Percentiles rank a stretch among this genome's conserved stretches.
These are phyloP conservation scores for Anadara kagoshimensis DNA, from an alignment of 1,140 invertebrate genomes.

Conservation along the genomic window DNA sequence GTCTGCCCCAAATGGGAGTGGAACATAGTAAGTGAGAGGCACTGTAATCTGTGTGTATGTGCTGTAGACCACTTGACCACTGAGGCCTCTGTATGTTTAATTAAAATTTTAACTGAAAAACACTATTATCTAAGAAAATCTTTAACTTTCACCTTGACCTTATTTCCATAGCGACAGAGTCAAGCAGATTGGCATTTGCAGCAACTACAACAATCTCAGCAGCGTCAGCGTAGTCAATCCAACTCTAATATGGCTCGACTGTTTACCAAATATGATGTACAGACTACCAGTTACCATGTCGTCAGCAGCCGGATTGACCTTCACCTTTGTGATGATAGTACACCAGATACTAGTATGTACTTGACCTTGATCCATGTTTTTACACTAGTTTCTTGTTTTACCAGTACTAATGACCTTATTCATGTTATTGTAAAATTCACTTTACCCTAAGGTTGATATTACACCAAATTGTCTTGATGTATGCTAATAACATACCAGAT, in stretches of 20 bases:
- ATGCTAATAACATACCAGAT: too few species aligned
- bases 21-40: too few species aligned
- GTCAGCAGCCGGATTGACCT: constrained; percentile 94
- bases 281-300: constrained; percentile 98
- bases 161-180: constrained; percentile 53
- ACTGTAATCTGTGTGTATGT: too few species aligned
- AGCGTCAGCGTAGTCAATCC: constrained; percentile 43
- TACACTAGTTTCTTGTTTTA: not conserved
- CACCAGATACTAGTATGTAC: constrained; percentile 30
- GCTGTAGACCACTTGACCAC: not conserved
- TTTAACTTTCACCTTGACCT: not conserved
- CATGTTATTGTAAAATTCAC: too few species aligned
- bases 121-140: not conserved
- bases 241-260: constrained; percentile 77
- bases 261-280: constrained; percentile 93
- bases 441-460: too few species aligned
- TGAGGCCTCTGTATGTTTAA: not conserved
- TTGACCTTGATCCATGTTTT: not conserved
- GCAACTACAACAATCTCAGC: constrained; percentile 48
- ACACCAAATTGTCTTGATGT: too few species aligned
- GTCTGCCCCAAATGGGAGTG: too few species aligned
- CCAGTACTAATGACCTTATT: not conserved
- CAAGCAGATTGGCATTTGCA: constrained; percentile 41
- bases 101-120: not conserved
- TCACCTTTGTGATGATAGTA: constrained; percentile 94